Percentiles rank a stretch among this genome's conserved stretches.
phyloP scores from a whole-genome alignment of 2,888 invertebrate species.

The Diogma glabrata region DNA sequence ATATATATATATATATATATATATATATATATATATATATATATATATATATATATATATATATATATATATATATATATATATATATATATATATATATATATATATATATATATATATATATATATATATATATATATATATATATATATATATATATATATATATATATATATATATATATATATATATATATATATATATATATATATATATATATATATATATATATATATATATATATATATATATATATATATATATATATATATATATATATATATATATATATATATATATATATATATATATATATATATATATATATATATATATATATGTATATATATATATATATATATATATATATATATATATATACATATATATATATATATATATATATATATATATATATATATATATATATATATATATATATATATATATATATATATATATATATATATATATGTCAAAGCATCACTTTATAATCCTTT shows the following conservation, averaged over 20 bases:
- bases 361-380: conserved; percentile 3
- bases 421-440: conserved; percentile 1
- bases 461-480: background rate
- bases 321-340: background rate
- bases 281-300: conserved; percentile 3
- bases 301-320: conserved; percentile 1
- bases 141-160: too few relatives aligned
- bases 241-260: conserved; percentile 1
- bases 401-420: conserved; percentile 1
- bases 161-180: too few relatives aligned
- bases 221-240: background rate
- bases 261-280: conserved; percentile 3
- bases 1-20: too few relatives aligned
- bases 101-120: too few relatives aligned
- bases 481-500: too few relatives aligned
- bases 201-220: background rate
- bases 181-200: too few relatives aligned
- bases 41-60: too few relatives aligned
- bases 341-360: background rate
- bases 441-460: conserved; percentile 3
- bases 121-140: too few relatives aligned
- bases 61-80: too few relatives aligned
- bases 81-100: too few relatives aligned
- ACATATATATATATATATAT: background rate
- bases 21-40: too few relatives aligned